Percentiles rank a stretch among this genome's conserved stretches.
Evolutionary conservation across 1,140 invertebrate genomes (phyloP).

Genomic region (Heterodera carotae): DNA sequence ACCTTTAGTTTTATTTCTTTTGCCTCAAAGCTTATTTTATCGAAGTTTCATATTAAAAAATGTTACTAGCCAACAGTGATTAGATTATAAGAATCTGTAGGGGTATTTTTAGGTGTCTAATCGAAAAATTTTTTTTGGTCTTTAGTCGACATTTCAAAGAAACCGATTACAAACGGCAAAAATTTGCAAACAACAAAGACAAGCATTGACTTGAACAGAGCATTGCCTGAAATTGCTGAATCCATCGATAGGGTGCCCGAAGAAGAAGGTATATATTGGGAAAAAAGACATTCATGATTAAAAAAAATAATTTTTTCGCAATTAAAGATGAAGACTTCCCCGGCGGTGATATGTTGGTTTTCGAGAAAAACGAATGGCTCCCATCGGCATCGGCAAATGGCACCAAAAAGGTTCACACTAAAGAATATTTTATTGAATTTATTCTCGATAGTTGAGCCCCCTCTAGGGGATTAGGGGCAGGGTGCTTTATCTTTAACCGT

Average conservation of each 20-base stretch:
- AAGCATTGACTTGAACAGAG: conserved; percentile 2
- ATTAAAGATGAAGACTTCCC: conserved; percentile 38
- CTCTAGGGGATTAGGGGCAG: background rate
- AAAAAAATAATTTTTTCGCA: background rate
- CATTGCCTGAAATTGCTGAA: conserved; percentile 48
- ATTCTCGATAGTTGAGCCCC: too few species aligned
- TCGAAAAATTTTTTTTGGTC: too few species aligned
- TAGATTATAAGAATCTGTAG: too few species aligned
- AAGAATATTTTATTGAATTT: background rate
- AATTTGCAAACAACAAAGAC: conserved; percentile 11
- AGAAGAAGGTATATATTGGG: conserved; percentile 27
- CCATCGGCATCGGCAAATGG: conserved; percentile 6
- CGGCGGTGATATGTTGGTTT: conserved; percentile 15
- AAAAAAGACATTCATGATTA: too few species aligned
- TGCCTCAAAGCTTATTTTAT: too few species aligned
- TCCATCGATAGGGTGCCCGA: conserved; percentile 47
- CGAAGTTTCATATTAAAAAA: too few species aligned
- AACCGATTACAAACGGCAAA: background rate
- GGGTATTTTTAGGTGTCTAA: too few species aligned
- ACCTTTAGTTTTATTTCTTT: too few species aligned
- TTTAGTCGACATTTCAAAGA: conserved; percentile 14
- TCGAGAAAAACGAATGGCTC: conserved; percentile 1
- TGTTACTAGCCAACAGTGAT: too few species aligned
- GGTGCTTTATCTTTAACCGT: too few species aligned
- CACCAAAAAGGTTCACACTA: background rate